phyloP scores from a whole-genome alignment of 2,888 invertebrate species.

The Mystacides longicornis region DNA sequence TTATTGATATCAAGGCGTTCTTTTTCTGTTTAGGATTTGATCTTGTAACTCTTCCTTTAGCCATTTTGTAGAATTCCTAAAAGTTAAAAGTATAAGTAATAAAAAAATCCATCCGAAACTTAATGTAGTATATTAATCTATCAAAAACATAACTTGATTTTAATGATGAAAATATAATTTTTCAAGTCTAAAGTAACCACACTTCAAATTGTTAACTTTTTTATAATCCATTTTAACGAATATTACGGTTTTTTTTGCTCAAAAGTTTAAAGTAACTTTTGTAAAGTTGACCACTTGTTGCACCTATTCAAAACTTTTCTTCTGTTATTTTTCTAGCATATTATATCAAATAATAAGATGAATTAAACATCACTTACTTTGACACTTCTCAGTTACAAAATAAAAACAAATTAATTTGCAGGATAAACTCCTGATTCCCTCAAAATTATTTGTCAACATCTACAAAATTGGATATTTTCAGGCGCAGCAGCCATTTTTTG shows the following conservation, averaged over 20 bases:
- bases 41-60: neutral
- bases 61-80: neutral
- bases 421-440: neutral
- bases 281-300: neutral
- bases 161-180: too few species aligned
- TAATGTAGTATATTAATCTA: too few species aligned
- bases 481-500: conserved; percentile 11
- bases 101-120: too few species aligned
- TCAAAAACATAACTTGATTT: too few species aligned
- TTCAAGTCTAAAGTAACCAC: too few species aligned
- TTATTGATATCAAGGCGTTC: conserved; percentile 16
- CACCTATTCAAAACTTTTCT: neutral
- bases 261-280: too few species aligned
- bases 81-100: too few species aligned
- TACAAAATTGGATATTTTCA: neutral
- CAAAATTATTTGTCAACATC: neutral
- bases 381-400: neutral
- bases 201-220: too few species aligned
- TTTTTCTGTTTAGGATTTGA: conserved; percentile 3
- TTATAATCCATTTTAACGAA: too few species aligned
- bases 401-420: neutral
- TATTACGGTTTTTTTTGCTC: too few species aligned
- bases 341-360: too few species aligned
- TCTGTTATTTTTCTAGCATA: neutral
- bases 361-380: neutral